A percentile compares a stretch with the other conserved stretches of the same genome.
phyloP scores from a whole-genome alignment of 64 coral and sea anemone genomes.

The Stichodactyla mertensii region DNA sequence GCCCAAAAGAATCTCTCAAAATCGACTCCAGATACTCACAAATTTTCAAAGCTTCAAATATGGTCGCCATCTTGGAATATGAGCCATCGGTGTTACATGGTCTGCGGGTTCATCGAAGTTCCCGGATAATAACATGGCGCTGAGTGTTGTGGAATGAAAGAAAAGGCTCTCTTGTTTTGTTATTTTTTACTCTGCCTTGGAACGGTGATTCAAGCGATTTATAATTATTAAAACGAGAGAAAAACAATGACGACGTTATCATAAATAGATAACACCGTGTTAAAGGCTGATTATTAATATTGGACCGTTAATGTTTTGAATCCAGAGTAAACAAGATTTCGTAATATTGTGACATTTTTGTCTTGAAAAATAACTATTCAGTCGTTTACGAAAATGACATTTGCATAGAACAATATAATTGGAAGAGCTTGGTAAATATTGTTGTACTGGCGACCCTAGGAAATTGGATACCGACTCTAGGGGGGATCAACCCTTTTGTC shows the following conservation, averaged over 20 bases:
- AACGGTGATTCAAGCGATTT: background rate
- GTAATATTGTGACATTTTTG: background rate
- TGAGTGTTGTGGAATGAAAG: background rate
- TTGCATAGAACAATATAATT: background rate
- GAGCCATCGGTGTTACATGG: slow-evolving; percentile 4
- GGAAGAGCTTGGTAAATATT: background rate
- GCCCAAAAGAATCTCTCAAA: slow-evolving; percentile 79
- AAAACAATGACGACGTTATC: no score
- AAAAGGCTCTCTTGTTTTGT: background rate
- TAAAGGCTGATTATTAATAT: no score
- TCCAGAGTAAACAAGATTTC: background rate
- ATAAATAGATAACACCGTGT: no score
- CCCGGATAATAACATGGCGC: slow-evolving; percentile 58
- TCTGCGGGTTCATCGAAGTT: slow-evolving; percentile 29
- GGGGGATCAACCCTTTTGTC: background rate
- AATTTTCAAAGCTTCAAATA: slow-evolving; percentile 36
- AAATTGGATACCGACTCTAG: background rate
- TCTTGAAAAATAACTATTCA: background rate
- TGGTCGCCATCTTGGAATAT: slow-evolving; percentile 65
- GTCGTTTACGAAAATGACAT: background rate
- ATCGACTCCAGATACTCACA: slow-evolving; percentile 55
- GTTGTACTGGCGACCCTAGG: background rate
- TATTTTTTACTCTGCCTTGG: background rate
- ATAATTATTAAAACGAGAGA: background rate
- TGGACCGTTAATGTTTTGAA: background rate